phyloP scores from a whole-genome alignment of 2,888 invertebrate genomes.

The Drosophila mettleri region DNA sequence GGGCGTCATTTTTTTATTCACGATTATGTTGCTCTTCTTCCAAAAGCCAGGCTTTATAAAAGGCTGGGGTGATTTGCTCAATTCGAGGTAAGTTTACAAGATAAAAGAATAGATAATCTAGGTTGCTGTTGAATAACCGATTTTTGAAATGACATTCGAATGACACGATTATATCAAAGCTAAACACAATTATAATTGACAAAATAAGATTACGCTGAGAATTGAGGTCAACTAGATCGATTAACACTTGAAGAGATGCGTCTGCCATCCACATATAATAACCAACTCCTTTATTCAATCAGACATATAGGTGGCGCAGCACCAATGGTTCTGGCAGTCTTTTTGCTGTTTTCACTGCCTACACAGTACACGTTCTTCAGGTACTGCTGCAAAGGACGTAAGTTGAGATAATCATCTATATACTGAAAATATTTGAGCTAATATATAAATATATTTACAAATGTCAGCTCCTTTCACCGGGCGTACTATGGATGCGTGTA shows the following conservation, averaged over 20 bases:
- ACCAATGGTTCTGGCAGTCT: slow-evolving; percentile 90
- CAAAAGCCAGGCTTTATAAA: slow-evolving; percentile 92
- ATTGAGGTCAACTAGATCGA: no score
- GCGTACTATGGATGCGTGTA: slow-evolving; percentile 86
- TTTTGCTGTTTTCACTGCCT: slow-evolving; percentile 92
- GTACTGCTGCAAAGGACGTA: slow-evolving; percentile 86
- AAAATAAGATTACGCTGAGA: no score
- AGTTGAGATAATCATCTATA: background rate
- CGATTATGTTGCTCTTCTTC: slow-evolving; percentile 93
- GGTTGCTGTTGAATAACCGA: no score
- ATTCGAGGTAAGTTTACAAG: slow-evolving; percentile 50
- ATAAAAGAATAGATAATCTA: background rate
- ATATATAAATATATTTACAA: background rate
- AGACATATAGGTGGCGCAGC: slow-evolving; percentile 85
- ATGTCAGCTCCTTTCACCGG: slow-evolving; percentile 58
- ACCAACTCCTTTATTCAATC: no score
- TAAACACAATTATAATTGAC: no score
- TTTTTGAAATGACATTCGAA: no score
- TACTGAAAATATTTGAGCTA: no score
- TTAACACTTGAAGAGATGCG: no score
- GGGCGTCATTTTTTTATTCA: slow-evolving; percentile 89
- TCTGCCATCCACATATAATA: background rate
- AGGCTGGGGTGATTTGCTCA: slow-evolving; percentile 90
- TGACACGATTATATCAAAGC: no score
- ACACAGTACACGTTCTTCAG: slow-evolving; percentile 90